Evolutionary conservation across 2,113 vertebrate species (phyloP).

Genomic region (Melospiza georgiana): DNA sequence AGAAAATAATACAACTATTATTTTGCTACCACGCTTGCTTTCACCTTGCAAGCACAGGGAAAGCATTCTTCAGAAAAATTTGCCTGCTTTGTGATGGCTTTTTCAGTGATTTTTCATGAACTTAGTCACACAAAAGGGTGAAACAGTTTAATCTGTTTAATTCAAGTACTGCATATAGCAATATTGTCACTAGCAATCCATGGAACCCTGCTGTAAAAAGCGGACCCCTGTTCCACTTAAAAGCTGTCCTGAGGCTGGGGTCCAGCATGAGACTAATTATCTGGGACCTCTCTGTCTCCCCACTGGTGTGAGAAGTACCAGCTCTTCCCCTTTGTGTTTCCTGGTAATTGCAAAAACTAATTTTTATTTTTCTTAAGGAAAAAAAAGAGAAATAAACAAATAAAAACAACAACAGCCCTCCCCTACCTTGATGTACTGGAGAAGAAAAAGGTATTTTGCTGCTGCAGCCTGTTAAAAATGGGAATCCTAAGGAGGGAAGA

Average conservation of each 20-base stretch:
- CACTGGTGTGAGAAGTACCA: background rate
- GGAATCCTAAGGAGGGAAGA: background rate
- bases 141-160: background rate
- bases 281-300: background rate
- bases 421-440: accelerated
- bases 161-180: background rate
- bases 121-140: background rate
- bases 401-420: accelerated
- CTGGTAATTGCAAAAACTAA: background rate
- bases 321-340: background rate
- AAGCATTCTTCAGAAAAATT: background rate
- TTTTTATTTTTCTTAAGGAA: background rate
- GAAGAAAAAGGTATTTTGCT: background rate
- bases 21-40: background rate
- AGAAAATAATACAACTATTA: background rate
- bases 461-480: background rate
- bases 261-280: background rate
- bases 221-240: background rate
- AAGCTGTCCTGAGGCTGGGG: background rate
- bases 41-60: background rate
- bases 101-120: background rate
- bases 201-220: background rate
- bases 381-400: background rate
- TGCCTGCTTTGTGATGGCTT: background rate
- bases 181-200: background rate